Evolutionary conservation across 2,888 invertebrate genomes (phyloP), one percentile per base, ranked within the genome.

Genomic region (Hoplodrina blanda): DNA sequence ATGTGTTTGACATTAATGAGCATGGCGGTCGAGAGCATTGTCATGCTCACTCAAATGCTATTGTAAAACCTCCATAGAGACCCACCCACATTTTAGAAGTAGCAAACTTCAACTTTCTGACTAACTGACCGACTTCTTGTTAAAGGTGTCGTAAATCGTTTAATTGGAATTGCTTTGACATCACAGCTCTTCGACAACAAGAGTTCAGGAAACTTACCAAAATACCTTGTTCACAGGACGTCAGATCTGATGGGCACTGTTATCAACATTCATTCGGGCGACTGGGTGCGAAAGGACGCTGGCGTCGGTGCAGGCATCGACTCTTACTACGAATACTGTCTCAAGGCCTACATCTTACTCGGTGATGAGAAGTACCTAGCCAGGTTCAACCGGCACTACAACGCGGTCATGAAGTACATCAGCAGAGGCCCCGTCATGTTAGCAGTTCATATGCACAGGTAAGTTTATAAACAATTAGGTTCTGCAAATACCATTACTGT

Each of bases 251-350:
- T 99, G 98, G 99, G 99, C 6, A 99, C 99, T 0, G 99, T 99
- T 8, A 97, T 99, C 63, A 99, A 99, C 95, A 98, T 99, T n/a
- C 98, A 99, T 92, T 99, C 98, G 4, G 99, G 99, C 0, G 99
- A 99, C 93, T 99, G 99, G 99, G 98, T 99, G 7, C 96, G 99
- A 57, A 97, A 99, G 87, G 99, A 99, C 92, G 98, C 99, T 1
- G 99, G 99, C 1, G 99, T 99, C 10, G 99, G 99, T n/a, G 99
- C 99, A 17, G 99, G 99, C 37, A 99, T 99, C 84, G 99, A 99
- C 94, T 99, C 99, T 0, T 99, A 99, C 93, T 99, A 99, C 90
- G 99, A 99, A 93, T 99, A 99, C 93, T 98, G 99, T 80, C 97
- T 99, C 44, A 99, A 99, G 93, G 99, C 99, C 0, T 99, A 99